Evolutionary conservation across 2,797 vertebrate species (phyloP).

Genomic region (Sebastes steindachneri): DNA sequence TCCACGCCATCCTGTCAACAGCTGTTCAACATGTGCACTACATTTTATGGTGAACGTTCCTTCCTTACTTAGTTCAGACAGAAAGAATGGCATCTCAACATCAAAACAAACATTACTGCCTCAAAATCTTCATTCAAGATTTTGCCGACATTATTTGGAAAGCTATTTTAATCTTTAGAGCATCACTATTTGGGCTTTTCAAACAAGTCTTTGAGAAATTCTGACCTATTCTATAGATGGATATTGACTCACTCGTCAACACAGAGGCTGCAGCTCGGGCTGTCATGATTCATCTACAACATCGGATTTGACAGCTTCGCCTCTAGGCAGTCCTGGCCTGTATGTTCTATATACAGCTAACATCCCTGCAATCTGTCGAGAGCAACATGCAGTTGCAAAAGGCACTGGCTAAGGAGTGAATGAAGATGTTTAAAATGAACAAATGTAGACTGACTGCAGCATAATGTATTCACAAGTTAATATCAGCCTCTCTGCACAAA

Average conservation of each 20-base stretch:
- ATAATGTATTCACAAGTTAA: background rate
- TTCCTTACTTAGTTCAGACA: background rate
- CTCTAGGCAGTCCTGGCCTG: constrained; percentile 35
- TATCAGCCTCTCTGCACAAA: background rate
- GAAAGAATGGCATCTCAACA: background rate
- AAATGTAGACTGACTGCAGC: background rate
- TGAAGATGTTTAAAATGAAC: background rate
- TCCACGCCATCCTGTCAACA: background rate
- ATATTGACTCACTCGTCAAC: constrained; percentile 62
- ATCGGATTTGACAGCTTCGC: constrained; percentile 35
- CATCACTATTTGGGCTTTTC: background rate
- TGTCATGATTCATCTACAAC: constrained; percentile 41
- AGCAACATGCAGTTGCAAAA: background rate
- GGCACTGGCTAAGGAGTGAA: background rate
- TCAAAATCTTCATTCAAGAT: background rate
- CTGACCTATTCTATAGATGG: constrained; percentile 15
- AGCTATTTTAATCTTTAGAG: background rate
- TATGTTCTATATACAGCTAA: constrained; percentile 24
- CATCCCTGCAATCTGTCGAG: constrained; percentile 8
- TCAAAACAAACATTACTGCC: background rate
- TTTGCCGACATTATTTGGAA: background rate
- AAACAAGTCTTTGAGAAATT: background rate
- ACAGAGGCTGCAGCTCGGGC: constrained; percentile 25
- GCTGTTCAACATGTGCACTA: background rate
- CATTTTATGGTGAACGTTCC: background rate